These are phyloP conservation scores for Cetonia aurata DNA, from an alignment of 2,888 invertebrate species.

Conservation along the genomic window DNA sequence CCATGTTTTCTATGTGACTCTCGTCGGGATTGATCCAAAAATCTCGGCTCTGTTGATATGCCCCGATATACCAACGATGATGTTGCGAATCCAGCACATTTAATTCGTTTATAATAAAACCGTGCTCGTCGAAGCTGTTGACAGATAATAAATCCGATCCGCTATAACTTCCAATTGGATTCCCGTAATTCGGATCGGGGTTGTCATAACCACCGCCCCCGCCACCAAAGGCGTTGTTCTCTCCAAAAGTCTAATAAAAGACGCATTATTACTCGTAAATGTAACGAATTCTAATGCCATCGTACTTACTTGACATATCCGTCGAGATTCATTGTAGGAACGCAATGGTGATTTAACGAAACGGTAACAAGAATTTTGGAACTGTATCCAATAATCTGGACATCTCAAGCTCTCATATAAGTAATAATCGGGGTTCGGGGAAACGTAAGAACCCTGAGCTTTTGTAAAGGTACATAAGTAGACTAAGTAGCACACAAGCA, in stretches of 20 bases:
- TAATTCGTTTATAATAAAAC: slow-evolving; percentile 86
- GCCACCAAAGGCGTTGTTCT: neutral
- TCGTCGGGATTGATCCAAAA: slow-evolving; percentile 91
- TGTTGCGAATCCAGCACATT: slow-evolving; percentile 87
- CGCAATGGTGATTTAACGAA: slow-evolving; percentile 90
- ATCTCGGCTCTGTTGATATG: slow-evolving; percentile 79
- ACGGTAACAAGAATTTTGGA: slow-evolving; percentile 86
- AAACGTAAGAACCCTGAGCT: slow-evolving; percentile 45
- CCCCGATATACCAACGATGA: slow-evolving; percentile 88
- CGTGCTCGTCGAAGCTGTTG: slow-evolving; percentile 87
- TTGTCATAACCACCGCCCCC: neutral
- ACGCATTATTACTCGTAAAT: neutral
- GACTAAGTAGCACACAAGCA: slow-evolving; percentile 20
- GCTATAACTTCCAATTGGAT: slow-evolving; percentile 47
- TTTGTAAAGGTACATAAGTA: slow-evolving; percentile 16
- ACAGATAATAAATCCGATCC: slow-evolving; percentile 86
- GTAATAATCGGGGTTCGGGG: slow-evolving; percentile 53
- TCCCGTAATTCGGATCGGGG: slow-evolving; percentile 15
- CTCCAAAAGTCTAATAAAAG: slow-evolving; percentile 24
- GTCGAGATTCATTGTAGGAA: slow-evolving; percentile 83
- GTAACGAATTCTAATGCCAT: neutral
- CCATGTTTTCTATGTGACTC: slow-evolving; percentile 81
- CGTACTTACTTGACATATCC: slow-evolving; percentile 75
- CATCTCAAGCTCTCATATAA: slow-evolving; percentile 70
- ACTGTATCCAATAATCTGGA: slow-evolving; percentile 89